Evolutionary conservation across 2,113 vertebrate species (phyloP).

Genomic region (Pongo abelii): DNA sequence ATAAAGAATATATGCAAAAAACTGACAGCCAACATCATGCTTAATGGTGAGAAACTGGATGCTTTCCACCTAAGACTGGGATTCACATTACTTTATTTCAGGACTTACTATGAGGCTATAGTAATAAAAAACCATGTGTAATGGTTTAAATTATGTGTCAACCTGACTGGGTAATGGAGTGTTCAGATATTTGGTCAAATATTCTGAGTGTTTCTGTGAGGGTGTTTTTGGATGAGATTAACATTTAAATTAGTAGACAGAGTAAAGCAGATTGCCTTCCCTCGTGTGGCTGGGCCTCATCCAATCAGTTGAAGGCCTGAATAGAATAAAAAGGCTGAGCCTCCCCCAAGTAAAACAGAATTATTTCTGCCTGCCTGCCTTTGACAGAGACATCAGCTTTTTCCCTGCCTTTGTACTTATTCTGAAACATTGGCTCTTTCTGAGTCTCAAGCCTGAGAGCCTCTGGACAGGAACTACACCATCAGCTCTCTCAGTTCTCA

Average conservation of each 20-base stretch:
- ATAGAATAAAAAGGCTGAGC: neutral
- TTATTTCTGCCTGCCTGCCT: neutral
- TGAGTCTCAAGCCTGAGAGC: neutral
- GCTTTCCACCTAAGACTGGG: neutral
- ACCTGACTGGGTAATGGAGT: neutral
- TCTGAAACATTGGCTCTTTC: neutral
- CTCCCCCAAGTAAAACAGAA: neutral
- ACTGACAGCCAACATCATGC: too few species aligned
- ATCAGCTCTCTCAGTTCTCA: neutral
- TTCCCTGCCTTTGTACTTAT: neutral
- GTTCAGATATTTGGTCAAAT: neutral
- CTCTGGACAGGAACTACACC: neutral
- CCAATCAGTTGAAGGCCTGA: neutral
- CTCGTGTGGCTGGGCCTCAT: neutral
- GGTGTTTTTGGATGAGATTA: neutral
- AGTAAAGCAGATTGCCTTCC: neutral
- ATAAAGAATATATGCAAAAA: neutral
- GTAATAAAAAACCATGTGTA: neutral
- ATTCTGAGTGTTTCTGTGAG: neutral
- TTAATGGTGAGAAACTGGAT: neutral
- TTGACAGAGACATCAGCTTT: neutral
- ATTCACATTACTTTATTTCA: neutral
- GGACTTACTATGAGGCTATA: neutral
- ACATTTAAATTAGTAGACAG: too few species aligned
- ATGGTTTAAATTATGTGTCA: neutral